These are phyloP conservation scores for Siphlonurus alternatus DNA, from an alignment of 2,888 invertebrate genomes.

Conservation along the genomic window DNA sequence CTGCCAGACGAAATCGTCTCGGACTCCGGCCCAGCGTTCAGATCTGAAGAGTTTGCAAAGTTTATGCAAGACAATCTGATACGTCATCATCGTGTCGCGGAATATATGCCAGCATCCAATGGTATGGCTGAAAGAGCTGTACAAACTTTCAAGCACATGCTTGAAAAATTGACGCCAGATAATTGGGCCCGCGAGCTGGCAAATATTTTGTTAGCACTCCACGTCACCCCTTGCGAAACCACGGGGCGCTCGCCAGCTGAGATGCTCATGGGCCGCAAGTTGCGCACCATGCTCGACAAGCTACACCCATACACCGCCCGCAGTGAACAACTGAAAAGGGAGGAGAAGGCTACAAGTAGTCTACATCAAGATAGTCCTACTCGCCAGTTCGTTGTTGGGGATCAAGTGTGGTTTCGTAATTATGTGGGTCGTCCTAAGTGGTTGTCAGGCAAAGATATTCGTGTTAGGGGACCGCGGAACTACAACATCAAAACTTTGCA, in stretches of 20 bases:
- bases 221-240: constrained; percentile 12
- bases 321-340: too few species aligned
- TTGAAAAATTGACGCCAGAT: constrained; percentile 12
- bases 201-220: constrained; percentile 13
- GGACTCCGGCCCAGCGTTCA: constrained; percentile 19
- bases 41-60: constrained; percentile 15
- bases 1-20: constrained; percentile 16
- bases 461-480: too few species aligned
- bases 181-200: constrained; percentile 10
- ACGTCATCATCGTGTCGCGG: constrained; percentile 12
- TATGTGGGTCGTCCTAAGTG: too few species aligned
- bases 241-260: constrained; percentile 13
- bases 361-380: too few species aligned
- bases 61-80: constrained; percentile 16
- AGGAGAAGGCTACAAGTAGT: too few species aligned
- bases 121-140: constrained; percentile 18
- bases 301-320: too few species aligned
- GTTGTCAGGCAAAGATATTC: too few species aligned
- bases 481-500: too few species aligned
- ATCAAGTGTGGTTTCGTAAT: too few species aligned
- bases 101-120: constrained; percentile 16
- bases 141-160: constrained; percentile 13
- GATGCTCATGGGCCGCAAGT: constrained; percentile 7
- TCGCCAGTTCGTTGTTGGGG: too few species aligned
- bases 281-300: too few species aligned